These are phyloP conservation scores for Heliconius melpomene DNA, from an alignment of 1,140 invertebrate genomes.

Conservation along the genomic window DNA sequence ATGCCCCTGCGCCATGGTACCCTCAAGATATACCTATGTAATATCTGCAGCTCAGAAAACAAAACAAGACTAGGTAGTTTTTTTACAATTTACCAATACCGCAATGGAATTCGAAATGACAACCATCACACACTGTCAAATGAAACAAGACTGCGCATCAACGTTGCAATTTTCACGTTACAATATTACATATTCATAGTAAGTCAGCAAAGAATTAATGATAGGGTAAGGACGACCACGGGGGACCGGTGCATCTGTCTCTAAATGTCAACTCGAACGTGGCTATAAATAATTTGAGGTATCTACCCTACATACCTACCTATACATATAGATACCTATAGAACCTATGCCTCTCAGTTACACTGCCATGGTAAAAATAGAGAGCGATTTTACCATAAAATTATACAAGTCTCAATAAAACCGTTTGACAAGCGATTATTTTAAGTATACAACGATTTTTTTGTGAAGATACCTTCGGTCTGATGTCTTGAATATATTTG, in stretches of 20 bases:
- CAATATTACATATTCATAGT: conserved; percentile 58
- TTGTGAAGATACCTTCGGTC: not conserved
- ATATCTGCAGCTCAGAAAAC: too few relatives aligned
- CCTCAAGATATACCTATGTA: too few relatives aligned
- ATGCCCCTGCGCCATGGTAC: too few relatives aligned
- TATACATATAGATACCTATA: conserved; percentile 12
- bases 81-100: too few relatives aligned
- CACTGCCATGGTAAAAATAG: conserved; percentile 76
- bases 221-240: conserved; percentile 54
- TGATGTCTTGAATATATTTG: not conserved
- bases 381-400: conserved; percentile 58
- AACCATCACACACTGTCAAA: not conserved
- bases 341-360: conserved; percentile 51
- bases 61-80: too few relatives aligned
- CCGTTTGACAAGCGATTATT: conserved; percentile 1
- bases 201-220: conserved; percentile 72
- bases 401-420: conserved; percentile 51
- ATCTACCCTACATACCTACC: conserved; percentile 43
- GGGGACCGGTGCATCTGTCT: conserved; percentile 70
- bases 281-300: conserved; percentile 78
- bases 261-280: conserved; percentile 76
- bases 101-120: not conserved
- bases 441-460: not conserved
- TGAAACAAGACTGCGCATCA: not conserved
- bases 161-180: conserved; percentile 47